phyloP scores from a whole-genome alignment of 2,113 vertebrate species.

The Rattus rattus region DNA sequence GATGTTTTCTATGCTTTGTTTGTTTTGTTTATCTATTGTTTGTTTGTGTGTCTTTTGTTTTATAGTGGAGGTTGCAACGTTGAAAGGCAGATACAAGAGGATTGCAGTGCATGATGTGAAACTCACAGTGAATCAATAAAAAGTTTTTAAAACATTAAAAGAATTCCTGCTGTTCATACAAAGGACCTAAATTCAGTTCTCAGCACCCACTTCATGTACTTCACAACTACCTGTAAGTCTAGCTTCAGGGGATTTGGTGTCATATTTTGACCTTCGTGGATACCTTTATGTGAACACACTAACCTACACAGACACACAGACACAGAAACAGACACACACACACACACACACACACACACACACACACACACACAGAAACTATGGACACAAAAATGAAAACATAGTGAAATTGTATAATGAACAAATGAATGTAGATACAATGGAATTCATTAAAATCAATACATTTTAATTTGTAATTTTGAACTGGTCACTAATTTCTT shows the following conservation, averaged over 20 bases:
- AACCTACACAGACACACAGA: neutral
- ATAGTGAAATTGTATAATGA: neutral
- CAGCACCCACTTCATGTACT: neutral
- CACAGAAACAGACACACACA: neutral
- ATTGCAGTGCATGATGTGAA: no score
- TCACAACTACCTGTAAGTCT: neutral
- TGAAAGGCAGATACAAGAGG: no score
- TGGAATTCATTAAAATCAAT: neutral
- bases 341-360: neutral
- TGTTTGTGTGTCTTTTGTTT: no score
- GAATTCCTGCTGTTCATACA: neutral
- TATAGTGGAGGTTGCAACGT: no score
- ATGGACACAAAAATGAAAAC: neutral
- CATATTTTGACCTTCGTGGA: neutral
- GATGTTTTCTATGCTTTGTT: no score
- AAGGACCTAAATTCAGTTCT: neutral
- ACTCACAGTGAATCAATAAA: no score
- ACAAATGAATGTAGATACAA: neutral
- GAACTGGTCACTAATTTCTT: neutral
- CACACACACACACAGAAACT: no score
- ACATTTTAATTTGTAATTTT: neutral
- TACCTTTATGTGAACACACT: neutral
- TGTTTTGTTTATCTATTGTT: no score
- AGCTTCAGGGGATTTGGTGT: neutral
- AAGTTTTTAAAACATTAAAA: no score